Base-by-base conservation (phyloP, 2,797 vertebrate genomes). In the Babyrousa celebensis region DNA sequence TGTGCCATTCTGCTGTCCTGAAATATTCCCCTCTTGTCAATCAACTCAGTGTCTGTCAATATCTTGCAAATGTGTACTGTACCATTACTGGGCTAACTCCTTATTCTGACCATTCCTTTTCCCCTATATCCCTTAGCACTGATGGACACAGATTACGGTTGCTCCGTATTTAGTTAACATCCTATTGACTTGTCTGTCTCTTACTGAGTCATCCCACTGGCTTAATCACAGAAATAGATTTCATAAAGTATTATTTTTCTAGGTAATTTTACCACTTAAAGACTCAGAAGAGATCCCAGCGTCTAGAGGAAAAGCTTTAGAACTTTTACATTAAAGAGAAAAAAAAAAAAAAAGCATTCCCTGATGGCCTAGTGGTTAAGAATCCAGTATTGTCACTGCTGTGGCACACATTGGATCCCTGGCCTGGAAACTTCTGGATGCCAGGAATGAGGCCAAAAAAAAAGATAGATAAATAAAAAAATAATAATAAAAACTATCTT, bases 261-360 rank as follows among this genome's bases (percentile, higher is more conserved):
- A 14, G 54, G 71, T 90, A 52, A 18, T 85, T 96, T 87, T 74
- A 52, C 36, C 74, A 80, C 27, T 79, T 68, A 82, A 4, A 94
- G 94, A 78, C 32, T 89, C 83, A 83, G 56, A 88, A 93, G 56
- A 92, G 48, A 85, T 10, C 21, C 56, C 36, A 60, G 25, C 62
- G 27, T 43, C 32, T 89, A 68, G 0, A 79, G 48, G 9, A 83
- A 82, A 94, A 60, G 9, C 25, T 88, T 65, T 23, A 74, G 58
- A 68, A 54, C 68, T 43, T 88, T 92, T 65, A 48, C 6, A 48
- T 48, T 48, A 48, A 48, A 48, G 36, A 36, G 36, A 48, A 48
- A 48, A 48, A 10, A 48, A 48, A 43, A 48, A 48, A 48, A 48
- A 48, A 10, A 6, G 6, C 43, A 48, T 48, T 48, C 43, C 43